Conservation (phyloP, 2,797 vertebrate species). For the Syngnathus acus region DNA sequence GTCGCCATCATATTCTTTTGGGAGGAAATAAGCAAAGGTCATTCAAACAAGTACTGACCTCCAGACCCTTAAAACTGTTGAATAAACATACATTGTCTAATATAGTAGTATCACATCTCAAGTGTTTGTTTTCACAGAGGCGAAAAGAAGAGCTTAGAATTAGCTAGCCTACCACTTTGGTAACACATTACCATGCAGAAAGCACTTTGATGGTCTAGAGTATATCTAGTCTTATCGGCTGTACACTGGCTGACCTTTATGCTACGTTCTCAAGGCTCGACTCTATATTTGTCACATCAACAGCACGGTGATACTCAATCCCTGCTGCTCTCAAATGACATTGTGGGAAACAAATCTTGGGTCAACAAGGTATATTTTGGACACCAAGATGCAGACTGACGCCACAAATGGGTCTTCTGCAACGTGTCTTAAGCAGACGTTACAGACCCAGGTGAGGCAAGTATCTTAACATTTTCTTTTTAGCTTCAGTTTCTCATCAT, state of each 20-base stretch:
- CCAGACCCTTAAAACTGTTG: slow-evolving; percentile 32
- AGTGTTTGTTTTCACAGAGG: slow-evolving; percentile 47
- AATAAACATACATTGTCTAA: slow-evolving; percentile 46
- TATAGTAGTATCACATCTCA: slow-evolving; percentile 44
- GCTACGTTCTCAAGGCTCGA: slow-evolving; percentile 56
- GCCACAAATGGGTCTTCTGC: slow-evolving; percentile 17
- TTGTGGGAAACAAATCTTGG: slow-evolving; percentile 61
- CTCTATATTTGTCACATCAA: slow-evolving; percentile 71
- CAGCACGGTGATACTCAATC: slow-evolving; percentile 63
- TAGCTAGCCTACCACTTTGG: slow-evolving; percentile 22
- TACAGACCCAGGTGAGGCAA: slow-evolving; percentile 3
- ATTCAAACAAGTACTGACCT: slow-evolving; percentile 37
- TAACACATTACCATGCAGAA: slow-evolving; percentile 28
- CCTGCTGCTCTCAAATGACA: slow-evolving; percentile 61
- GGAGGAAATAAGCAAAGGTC: slow-evolving; percentile 20
- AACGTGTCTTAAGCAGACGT: not conserved
- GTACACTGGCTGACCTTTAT: slow-evolving; percentile 65
- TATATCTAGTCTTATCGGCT: slow-evolving; percentile 50
- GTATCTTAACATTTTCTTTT: slow-evolving; percentile 4
- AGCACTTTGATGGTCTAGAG: slow-evolving; percentile 36
- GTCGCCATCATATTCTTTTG: not conserved
- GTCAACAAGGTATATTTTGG: slow-evolving; percentile 61
- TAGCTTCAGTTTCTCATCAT: not conserved
- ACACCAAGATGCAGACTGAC: slow-evolving; percentile 33
- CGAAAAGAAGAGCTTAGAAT: slow-evolving; percentile 27